phyloP scores from a whole-genome alignment of 2,797 vertebrate species.

The Tenualosa thibaudeaui region DNA sequence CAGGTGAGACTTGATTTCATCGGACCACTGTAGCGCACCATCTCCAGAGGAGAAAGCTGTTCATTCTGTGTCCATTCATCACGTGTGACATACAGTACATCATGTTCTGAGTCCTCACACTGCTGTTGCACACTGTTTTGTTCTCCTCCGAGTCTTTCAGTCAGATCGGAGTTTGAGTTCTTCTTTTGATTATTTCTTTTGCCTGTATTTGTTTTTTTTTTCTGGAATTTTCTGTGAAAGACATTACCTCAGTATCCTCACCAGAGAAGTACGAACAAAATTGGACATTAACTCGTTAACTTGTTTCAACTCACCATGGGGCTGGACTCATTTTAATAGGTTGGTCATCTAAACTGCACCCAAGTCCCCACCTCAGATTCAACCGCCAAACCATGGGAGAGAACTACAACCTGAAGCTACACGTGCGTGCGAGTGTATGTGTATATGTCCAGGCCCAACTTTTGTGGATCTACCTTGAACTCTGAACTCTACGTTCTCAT shows the following conservation, averaged over 20 bases:
- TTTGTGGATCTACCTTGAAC: constrained; percentile 10
- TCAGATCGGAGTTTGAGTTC: neutral
- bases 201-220: neutral
- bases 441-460: neutral
- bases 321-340: neutral
- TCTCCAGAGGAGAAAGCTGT: neutral
- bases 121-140: neutral
- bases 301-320: neutral
- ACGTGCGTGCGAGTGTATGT: neutral
- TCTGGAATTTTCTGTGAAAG: neutral
- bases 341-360: neutral
- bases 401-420: neutral
- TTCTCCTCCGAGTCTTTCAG: neutral
- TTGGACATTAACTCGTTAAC: neutral
- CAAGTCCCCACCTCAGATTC: neutral
- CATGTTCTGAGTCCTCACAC: neutral
- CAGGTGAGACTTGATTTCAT: neutral
- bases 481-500: constrained; percentile 7
- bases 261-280: neutral
- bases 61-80: neutral
- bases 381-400: neutral
- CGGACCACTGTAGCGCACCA: neutral
- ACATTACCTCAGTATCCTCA: constrained; percentile 2
- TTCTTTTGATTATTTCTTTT: neutral
- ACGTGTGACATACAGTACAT: neutral